Evolutionary conservation across 1,140 invertebrate genomes (phyloP), one percentile per base, ranked within the genome.

Genomic region (Brachionus rotundiformis): DNA sequence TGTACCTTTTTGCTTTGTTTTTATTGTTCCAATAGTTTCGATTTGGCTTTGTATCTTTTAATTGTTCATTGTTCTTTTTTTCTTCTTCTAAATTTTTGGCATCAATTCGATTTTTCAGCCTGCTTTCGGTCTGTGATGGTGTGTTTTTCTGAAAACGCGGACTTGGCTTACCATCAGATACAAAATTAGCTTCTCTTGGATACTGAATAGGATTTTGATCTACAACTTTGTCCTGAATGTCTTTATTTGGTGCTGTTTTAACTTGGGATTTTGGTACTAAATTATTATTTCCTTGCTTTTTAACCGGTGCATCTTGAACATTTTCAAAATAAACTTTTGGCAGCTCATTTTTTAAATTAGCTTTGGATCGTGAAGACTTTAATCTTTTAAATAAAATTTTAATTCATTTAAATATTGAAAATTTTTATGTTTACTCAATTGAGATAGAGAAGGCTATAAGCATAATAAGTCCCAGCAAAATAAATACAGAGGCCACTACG

Each of bases 1-100:
- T 27, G 33, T 71, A 19, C 39, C 27, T 73, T 19, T 73, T 19
- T 4, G 19, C 36, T 25, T 73, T 73, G 8, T 27, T 44, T n/a
- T 73, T 73, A 27, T 73, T 73, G 8, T 23, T 44, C 68, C 68
- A 73, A 44, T 73, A 73, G n/a, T 73, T 73, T 11, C 68, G 36
- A 25, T 44, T 73, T 7, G 68, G 23, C 36, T 41, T 73, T n/a
- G n/a, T n/a, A n/a, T n/a, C n/a, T 73, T 73, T 44, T 2, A 23
- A 73, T 0, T 44, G 36, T 27, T 44, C 19, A 2, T 44, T 73
- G 19, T 25, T 73, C 10, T 25, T 73, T 25, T 73, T 41, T 25
- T 47, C 63, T 36, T 68, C 63, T 31, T 68, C 63, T 10, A 16
- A 19, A 3, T 19, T 33, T 39, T 68, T 68, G 16, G 27, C 31